Evolutionary conservation across 2,888 invertebrate genomes (phyloP).

Genomic region (Phengaris alcon): DNA sequence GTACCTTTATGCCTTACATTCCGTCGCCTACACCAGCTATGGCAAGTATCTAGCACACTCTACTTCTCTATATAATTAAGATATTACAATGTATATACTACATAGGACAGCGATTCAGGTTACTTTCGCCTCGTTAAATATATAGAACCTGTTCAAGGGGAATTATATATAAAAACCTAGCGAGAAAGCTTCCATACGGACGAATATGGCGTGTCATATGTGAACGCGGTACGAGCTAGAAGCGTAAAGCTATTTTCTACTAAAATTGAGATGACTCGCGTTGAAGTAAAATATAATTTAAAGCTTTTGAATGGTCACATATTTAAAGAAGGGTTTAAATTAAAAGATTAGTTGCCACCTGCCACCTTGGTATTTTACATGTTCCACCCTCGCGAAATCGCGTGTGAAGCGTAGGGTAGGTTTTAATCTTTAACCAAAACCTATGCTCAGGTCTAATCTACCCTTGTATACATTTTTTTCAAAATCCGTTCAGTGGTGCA

Average conservation of each 20-base stretch:
- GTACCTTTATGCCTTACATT: neutral
- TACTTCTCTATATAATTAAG: neutral
- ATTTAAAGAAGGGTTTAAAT: too few relatives aligned
- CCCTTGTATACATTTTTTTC: too few relatives aligned
- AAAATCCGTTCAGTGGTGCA: too few relatives aligned
- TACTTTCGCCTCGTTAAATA: conserved; percentile 26
- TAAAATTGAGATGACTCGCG: neutral
- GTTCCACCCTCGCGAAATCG: too few relatives aligned
- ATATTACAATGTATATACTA: neutral
- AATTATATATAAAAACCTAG: conserved; percentile 14
- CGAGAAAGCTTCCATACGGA: conserved; percentile 19
- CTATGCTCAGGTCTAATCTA: too few relatives aligned
- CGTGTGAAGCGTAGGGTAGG: too few relatives aligned
- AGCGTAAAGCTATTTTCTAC: neutral
- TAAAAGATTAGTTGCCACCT: too few relatives aligned
- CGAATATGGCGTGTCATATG: neutral
- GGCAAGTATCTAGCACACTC: neutral
- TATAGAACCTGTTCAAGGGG: conserved; percentile 7
- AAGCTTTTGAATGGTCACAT: too few relatives aligned
- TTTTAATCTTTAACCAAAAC: too few relatives aligned
- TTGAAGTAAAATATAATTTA: too few relatives aligned
- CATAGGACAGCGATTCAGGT: conserved; percentile 19
- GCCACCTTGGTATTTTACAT: too few relatives aligned
- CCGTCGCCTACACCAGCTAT: neutral
- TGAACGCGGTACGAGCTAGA: neutral